phyloP scores from a whole-genome alignment of 2,888 invertebrate genomes.

The Homarus gammarus region DNA sequence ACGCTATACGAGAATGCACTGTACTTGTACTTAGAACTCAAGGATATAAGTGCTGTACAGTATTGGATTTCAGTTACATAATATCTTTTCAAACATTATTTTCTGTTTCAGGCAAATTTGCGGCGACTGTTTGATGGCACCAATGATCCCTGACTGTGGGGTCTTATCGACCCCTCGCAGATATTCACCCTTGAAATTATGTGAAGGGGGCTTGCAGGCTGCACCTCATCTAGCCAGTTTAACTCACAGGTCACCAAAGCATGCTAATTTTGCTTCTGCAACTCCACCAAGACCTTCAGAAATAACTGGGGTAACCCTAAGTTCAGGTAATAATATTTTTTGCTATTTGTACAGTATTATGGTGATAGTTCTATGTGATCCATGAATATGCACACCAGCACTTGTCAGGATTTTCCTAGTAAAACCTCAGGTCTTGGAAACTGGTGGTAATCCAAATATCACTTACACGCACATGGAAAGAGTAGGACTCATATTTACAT shows the following conservation, averaged over 20 bases:
- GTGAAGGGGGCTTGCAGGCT: not conserved
- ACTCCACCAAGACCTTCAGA: not conserved
- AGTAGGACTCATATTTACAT: too few species aligned
- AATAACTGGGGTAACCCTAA: slow-evolving; percentile 13
- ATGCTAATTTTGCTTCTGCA: not conserved
- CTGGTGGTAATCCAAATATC: too few species aligned
- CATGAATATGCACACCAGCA: too few species aligned
- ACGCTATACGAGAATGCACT: too few species aligned
- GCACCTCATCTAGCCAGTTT: not conserved
- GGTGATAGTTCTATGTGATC: too few species aligned
- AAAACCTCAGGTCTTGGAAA: too few species aligned
- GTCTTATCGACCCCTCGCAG: slow-evolving; percentile 47
- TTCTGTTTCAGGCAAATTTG: not conserved
- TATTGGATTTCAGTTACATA: not conserved
- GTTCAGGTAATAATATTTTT: slow-evolving; percentile 29
- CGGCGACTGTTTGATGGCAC: not conserved
- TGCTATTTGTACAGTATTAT: too few species aligned
- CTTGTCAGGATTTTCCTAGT: too few species aligned
- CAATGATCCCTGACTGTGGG: slow-evolving; percentile 56
- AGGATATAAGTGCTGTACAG: too few species aligned
- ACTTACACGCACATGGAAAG: too few species aligned
- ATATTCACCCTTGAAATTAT: slow-evolving; percentile 12
- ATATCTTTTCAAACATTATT: not conserved
- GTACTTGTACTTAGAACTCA: too few species aligned
- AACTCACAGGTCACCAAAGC: not conserved